phyloP scores from a whole-genome alignment of 2,113 vertebrate genomes.

The Chaetops frenatus region DNA sequence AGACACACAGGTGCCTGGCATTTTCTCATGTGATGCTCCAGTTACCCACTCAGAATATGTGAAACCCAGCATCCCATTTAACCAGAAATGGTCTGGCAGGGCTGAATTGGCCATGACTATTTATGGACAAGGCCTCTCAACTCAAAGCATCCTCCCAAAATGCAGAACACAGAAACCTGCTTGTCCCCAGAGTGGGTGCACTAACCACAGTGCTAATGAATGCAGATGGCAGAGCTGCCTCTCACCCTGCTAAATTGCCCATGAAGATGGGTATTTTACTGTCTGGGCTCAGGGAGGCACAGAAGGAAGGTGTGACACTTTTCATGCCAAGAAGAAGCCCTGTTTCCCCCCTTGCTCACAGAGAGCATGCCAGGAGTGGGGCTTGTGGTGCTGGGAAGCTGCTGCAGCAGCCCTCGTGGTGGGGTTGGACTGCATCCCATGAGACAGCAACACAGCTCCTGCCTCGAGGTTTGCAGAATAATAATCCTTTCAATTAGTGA shows the following conservation, averaged over 20 bases:
- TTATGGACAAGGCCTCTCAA: not conserved
- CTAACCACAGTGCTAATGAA: not conserved
- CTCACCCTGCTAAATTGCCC: not conserved
- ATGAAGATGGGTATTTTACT: not conserved
- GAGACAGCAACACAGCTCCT: not conserved
- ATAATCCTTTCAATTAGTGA: not conserved
- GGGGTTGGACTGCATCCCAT: not conserved
- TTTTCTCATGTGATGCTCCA: not conserved
- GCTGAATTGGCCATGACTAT: not conserved
- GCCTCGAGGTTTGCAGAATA: not conserved
- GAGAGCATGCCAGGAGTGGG: fast-evolving
- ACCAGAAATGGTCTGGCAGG: not conserved
- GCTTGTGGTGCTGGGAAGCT: not conserved
- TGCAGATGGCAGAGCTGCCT: not conserved
- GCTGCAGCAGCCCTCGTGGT: not conserved
- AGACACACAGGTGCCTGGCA: not conserved
- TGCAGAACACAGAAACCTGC: not conserved
- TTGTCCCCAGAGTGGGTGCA: not conserved
- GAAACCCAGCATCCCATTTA: not conserved
- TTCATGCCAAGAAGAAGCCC: not conserved
- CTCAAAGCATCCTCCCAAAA: not conserved
- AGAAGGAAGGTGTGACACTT: not conserved
- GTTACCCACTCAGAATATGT: not conserved
- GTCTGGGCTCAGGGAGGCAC: not conserved
- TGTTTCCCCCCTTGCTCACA: fast-evolving